Percentiles rank a stretch among this genome's conserved stretches.
phyloP scores from a whole-genome alignment of 1,140 invertebrate species.

The Scaptomyza montana region DNA sequence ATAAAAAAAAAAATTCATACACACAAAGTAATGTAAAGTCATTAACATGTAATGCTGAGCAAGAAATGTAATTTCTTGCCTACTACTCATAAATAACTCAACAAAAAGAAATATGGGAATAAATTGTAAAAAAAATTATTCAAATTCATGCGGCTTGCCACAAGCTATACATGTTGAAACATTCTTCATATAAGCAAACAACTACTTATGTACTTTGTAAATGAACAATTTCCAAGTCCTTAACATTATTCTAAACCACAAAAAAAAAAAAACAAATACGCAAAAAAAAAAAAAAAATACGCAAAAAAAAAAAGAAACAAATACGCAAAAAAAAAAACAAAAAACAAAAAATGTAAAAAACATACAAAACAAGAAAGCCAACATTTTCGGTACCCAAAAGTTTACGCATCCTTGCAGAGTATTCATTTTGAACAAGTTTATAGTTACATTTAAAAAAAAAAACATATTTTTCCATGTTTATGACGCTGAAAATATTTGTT shows the following conservation, averaged over 20 bases:
- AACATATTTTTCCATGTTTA: too few relatives aligned
- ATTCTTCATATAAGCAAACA: slow-evolving; percentile 47
- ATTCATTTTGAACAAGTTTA: neutral
- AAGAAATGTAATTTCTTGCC: slow-evolving; percentile 76
- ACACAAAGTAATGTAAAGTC: slow-evolving; percentile 43
- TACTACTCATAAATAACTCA: slow-evolving; percentile 36
- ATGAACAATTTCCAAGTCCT: slow-evolving; percentile 65
- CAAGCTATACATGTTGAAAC: slow-evolving; percentile 20
- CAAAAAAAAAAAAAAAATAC: slow-evolving; percentile 21
- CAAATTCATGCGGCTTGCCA: slow-evolving; percentile 18
- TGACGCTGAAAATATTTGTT: too few relatives aligned
- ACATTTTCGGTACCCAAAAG: neutral
- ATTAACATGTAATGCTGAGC: slow-evolving; percentile 58
- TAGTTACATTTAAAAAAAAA: too few relatives aligned
- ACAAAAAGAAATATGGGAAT: slow-evolving; percentile 6
- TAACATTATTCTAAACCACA: slow-evolving; percentile 30
- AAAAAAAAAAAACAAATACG: slow-evolving; percentile 24
- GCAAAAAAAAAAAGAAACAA: slow-evolving; percentile 12
- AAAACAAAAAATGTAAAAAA: slow-evolving; percentile 65
- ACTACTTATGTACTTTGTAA: slow-evolving; percentile 52
- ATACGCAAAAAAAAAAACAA: slow-evolving; percentile 3
- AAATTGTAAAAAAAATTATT: slow-evolving; percentile 11
- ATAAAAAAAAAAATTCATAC: neutral
- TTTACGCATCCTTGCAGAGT: neutral
- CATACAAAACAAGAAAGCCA: slow-evolving; percentile 54